Conservation (phyloP, 2,888 invertebrate genomes). For the Xestobium rufovillosum region DNA sequence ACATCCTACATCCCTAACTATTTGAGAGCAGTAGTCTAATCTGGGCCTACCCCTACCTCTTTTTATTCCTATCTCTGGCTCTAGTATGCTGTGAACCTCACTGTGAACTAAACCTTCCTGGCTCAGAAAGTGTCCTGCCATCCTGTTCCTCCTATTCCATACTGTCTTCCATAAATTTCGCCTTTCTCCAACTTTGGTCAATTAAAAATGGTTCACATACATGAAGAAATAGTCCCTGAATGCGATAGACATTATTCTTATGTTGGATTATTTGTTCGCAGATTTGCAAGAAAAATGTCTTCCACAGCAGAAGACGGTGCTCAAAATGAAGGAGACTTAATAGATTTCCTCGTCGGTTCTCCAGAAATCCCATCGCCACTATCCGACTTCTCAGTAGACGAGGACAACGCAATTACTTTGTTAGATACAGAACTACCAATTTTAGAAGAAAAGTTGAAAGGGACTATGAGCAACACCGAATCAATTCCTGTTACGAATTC, state of each 20-base stretch:
- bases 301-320: conserved; percentile 23
- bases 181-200: too few relatives aligned
- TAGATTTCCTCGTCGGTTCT: conserved; percentile 37
- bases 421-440: conserved; percentile 38
- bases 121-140: too few relatives aligned
- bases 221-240: too few relatives aligned
- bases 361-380: conserved; percentile 30
- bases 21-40: too few relatives aligned
- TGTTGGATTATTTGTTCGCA: conserved; percentile 22
- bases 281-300: conserved; percentile 23
- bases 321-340: conserved; percentile 33
- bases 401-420: conserved; percentile 30
- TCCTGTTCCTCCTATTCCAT: too few relatives aligned
- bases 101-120: not conserved
- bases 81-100: too few relatives aligned
- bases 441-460: conserved; percentile 37
- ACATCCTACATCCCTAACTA: too few relatives aligned
- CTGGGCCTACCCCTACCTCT: too few relatives aligned
- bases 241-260: conserved; percentile 3
- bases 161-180: too few relatives aligned
- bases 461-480: conserved; percentile 18
- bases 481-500: conserved; percentile 13
- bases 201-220: too few relatives aligned
- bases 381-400: conserved; percentile 14
- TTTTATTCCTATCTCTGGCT: too few relatives aligned